Evolutionary conservation across 2,113 vertebrate species (phyloP).

Genomic region (Oreochromis tanganicae): DNA sequence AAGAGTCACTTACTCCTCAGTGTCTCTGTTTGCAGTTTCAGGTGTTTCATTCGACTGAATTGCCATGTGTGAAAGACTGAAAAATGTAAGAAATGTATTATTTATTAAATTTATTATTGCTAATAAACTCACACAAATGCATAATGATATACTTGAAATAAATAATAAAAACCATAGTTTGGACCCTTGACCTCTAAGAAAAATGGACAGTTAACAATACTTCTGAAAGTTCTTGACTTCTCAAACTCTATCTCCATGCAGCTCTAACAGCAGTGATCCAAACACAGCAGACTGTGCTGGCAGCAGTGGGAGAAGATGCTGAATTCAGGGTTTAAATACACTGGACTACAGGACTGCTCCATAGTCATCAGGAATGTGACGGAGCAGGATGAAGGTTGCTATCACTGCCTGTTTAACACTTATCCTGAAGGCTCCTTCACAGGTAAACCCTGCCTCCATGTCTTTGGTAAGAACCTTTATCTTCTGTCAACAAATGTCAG

Average conservation of each 20-base stretch:
- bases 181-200: not conserved
- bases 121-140: not conserved
- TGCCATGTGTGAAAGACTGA: accelerated
- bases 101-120: not conserved
- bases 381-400: slow-evolving; percentile 30
- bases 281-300: not conserved
- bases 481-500: too few species aligned
- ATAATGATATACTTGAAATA: not conserved
- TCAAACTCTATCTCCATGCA: not conserved
- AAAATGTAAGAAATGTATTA: not conserved
- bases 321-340: not conserved
- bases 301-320: not conserved
- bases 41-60: accelerated
- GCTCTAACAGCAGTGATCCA: not conserved
- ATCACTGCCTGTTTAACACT: slow-evolving; percentile 27
- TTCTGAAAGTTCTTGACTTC: not conserved
- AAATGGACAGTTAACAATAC: not conserved
- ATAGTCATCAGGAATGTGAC: slow-evolving; percentile 9
- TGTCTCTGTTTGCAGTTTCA: not conserved
- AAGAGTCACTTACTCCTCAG: accelerated
- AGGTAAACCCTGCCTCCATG: not conserved
- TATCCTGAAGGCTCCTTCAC: not conserved
- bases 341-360: not conserved
- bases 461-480: slow-evolving; percentile 22
- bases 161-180: not conserved